phyloP scores from a whole-genome alignment of 2,113 vertebrate species.

The Octodon degus region DNA sequence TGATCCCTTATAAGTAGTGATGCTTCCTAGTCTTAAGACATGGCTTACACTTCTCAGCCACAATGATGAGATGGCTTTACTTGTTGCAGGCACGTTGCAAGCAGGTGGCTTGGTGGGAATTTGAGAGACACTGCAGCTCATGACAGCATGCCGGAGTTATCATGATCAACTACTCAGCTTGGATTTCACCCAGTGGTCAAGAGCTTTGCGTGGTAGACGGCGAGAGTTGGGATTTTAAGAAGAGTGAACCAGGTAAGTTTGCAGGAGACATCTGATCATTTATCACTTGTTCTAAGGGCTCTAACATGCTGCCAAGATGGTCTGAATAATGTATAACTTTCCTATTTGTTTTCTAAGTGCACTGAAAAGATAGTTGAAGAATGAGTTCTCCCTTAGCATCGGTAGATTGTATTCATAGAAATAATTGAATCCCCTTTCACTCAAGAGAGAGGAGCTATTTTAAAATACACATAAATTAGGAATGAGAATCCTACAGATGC shows the following conservation, averaged over 20 bases:
- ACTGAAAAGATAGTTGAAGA: slow-evolving; percentile 40
- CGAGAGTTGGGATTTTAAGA: slow-evolving; percentile 82
- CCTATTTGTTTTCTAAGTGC: slow-evolving; percentile 61
- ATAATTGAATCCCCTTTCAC: slow-evolving; percentile 52
- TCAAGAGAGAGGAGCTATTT: slow-evolving; percentile 30
- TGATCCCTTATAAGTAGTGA: slow-evolving; percentile 28
- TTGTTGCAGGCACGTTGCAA: slow-evolving; percentile 84
- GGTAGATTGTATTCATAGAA: neutral
- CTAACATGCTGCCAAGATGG: slow-evolving; percentile 35
- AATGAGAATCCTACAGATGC: neutral
- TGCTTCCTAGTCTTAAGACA: neutral
- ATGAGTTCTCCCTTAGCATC: slow-evolving; percentile 52
- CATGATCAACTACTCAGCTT: slow-evolving; percentile 83
- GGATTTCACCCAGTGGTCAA: slow-evolving; percentile 82
- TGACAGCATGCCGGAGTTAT: slow-evolving; percentile 83
- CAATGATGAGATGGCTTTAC: slow-evolving; percentile 73
- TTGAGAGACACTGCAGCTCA: slow-evolving; percentile 83
- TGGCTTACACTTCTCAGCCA: slow-evolving; percentile 70
- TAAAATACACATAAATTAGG: slow-evolving; percentile 40
- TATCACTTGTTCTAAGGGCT: slow-evolving; percentile 2
- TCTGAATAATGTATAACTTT: slow-evolving; percentile 37
- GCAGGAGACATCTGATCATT: slow-evolving; percentile 20
- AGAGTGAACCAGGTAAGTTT: slow-evolving; percentile 83
- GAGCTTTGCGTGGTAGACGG: slow-evolving; percentile 75
- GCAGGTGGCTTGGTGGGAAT: slow-evolving; percentile 67